Percentiles rank a stretch among this genome's conserved stretches.
Conservation (phyloP, 2,797 vertebrate species). For the Neosilurus hyrtlii region DNA sequence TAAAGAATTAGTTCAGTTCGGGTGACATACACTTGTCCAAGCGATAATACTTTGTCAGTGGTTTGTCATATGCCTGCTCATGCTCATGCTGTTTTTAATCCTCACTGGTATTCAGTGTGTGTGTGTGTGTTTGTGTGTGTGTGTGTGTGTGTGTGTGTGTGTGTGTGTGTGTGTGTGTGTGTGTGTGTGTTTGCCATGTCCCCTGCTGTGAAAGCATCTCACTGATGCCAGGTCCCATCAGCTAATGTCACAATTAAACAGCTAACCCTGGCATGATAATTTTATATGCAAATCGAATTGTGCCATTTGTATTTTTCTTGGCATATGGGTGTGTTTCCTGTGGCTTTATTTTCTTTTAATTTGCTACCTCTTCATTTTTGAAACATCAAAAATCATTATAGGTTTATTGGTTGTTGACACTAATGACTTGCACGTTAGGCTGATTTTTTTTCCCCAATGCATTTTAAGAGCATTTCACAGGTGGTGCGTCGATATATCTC, state of each 20-base stretch:
- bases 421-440: constrained; percentile 42
- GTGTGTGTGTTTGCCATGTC: constrained; percentile 62
- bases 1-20: too few species aligned
- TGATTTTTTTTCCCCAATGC: neutral
- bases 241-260: constrained; percentile 68
- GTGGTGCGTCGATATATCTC: constrained; percentile 6
- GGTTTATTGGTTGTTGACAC: constrained; percentile 26
- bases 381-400: constrained; percentile 18
- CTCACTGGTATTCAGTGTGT: constrained; percentile 66
- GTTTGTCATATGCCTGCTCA: neutral
- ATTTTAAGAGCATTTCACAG: constrained; percentile 20
- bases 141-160: constrained; percentile 64
- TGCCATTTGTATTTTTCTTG: constrained; percentile 48
- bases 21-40: neutral
- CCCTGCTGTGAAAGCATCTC: constrained; percentile 53
- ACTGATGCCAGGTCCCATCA: constrained; percentile 72
- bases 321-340: constrained; percentile 45
- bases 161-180: constrained; percentile 63
- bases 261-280: constrained; percentile 55
- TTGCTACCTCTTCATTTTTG: neutral
- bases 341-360: constrained; percentile 42
- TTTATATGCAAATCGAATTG: constrained; percentile 52
- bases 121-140: constrained; percentile 59
- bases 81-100: constrained; percentile 64
- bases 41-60: neutral